Evolutionary conservation across 1,140 invertebrate genomes (phyloP).

Genomic region (Bactericera cockerelli): DNA sequence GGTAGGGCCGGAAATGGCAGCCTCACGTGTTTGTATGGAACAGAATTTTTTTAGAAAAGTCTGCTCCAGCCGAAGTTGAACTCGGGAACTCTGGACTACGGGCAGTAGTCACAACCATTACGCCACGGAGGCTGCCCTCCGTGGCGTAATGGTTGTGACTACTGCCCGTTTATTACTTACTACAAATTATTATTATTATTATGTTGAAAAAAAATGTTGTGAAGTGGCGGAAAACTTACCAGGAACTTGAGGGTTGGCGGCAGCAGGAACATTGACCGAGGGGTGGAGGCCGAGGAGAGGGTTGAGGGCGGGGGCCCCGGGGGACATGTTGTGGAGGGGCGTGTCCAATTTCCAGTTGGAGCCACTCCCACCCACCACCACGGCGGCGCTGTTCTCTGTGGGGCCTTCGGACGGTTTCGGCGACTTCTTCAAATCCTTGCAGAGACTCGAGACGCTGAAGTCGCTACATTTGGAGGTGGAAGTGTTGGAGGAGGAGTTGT

Average conservation of each 20-base stretch:
- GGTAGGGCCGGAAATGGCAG: no score
- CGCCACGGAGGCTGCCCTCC: no score
- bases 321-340: conserved; percentile 7
- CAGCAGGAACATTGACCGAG: background rate
- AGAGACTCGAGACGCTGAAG: conserved; percentile 21
- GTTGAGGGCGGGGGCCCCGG: background rate
- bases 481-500: conserved; percentile 10
- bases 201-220: no score
- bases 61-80: no score
- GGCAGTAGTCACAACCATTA: no score
- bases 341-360: conserved; percentile 20
- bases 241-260: conserved; percentile 8
- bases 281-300: background rate
- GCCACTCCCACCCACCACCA: conserved; percentile 16
- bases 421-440: conserved; percentile 19
- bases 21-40: no score
- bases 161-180: no score
- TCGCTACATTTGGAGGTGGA: conserved; percentile 20
- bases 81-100: no score
- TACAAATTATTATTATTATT: no score
- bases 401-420: conserved; percentile 7
- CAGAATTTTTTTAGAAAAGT: no score
- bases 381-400: conserved; percentile 14
- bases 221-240: background rate
- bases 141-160: no score